Evolutionary conservation across 2,888 invertebrate species (phyloP).

Genomic region (Carpatolechia fugitivella): DNA sequence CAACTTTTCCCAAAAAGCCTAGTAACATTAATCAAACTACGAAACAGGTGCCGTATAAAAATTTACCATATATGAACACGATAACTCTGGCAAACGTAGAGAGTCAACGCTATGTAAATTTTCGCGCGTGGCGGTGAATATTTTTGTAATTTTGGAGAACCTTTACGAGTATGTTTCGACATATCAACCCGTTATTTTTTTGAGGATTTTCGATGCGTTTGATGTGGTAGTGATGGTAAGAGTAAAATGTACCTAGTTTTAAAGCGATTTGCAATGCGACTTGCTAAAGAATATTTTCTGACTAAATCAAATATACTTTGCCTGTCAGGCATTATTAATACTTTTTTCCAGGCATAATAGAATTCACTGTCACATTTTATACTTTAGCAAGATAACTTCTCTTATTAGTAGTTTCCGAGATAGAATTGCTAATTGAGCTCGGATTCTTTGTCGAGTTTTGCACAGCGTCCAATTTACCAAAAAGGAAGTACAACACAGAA

Average conservation of each 20-base stretch:
- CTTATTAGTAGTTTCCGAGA: no score
- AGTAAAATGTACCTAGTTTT: no score
- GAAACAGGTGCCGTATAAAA: constrained; percentile 9
- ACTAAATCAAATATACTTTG: no score
- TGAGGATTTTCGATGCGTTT: not conserved
- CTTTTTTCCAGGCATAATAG: no score
- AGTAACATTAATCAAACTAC: constrained; percentile 5
- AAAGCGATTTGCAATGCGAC: no score
- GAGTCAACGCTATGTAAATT: constrained; percentile 37
- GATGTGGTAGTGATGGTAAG: not conserved
- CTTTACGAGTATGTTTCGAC: constrained; percentile 14
- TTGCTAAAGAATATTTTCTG: no score
- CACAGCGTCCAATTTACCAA: not conserved
- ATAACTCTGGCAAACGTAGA: constrained; percentile 28
- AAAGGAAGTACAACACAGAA: not conserved
- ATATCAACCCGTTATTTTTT: not conserved
- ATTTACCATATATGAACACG: constrained; percentile 24
- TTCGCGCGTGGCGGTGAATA: constrained; percentile 48
- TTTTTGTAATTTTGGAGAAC: constrained; percentile 40
- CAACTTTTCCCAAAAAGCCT: not conserved
- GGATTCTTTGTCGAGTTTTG: no score
- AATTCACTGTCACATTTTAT: no score
- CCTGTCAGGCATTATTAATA: no score
- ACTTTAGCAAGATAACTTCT: no score
- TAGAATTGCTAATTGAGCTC: no score